These are phyloP conservation scores for Tragelaphus imberbis DNA, from an alignment of 2,113 vertebrate species.

Conservation along the genomic window DNA sequence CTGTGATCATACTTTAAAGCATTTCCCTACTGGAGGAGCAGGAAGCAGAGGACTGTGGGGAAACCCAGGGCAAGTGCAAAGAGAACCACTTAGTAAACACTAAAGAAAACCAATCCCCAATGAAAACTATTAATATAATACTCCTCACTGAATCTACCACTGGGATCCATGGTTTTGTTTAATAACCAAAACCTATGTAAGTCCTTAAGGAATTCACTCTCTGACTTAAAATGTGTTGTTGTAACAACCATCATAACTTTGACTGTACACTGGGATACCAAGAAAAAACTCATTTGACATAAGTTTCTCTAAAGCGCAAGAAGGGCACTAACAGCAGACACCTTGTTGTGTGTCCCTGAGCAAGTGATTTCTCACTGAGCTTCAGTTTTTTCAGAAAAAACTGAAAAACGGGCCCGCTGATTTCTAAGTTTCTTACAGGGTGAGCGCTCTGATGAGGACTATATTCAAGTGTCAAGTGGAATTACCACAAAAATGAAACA, in stretches of 20 bases:
- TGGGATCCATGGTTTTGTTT: constrained; percentile 28
- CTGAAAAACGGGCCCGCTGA: not conserved
- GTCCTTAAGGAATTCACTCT: constrained; percentile 45
- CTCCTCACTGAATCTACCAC: not conserved
- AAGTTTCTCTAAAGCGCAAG: not conserved
- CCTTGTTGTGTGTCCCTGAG: not conserved
- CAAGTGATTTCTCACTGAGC: not conserved
- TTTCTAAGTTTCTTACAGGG: not conserved
- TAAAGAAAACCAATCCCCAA: not conserved
- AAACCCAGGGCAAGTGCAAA: not conserved
- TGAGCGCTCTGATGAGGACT: not conserved
- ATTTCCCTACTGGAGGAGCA: not conserved
- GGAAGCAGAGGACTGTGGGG: not conserved
- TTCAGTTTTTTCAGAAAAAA: not conserved
- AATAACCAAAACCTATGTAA: constrained; percentile 27
- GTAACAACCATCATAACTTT: constrained; percentile 53
- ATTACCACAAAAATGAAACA: not conserved
- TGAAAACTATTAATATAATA: not conserved
- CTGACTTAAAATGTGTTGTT: constrained; percentile 28
- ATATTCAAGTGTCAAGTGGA: not conserved
- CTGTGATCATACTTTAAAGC: not conserved
- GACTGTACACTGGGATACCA: constrained; percentile 33
- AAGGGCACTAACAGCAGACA: not conserved
- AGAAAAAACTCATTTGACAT: constrained; percentile 5
- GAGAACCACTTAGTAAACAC: not conserved